Evolutionary conservation across 2,888 invertebrate species (phyloP).

Genomic region (Hirtodrosophila histrioides): DNA sequence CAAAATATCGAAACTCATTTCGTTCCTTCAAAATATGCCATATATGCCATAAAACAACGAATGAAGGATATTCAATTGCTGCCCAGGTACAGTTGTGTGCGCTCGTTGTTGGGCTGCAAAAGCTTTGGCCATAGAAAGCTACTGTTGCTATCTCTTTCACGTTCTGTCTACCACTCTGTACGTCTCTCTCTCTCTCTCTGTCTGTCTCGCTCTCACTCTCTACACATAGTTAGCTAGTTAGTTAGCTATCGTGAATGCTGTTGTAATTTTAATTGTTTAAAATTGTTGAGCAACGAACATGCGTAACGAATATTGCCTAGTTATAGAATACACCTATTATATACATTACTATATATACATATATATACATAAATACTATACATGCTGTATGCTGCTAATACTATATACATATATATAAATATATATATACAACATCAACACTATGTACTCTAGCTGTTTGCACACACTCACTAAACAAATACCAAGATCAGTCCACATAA

Average conservation of each 20-base stretch:
- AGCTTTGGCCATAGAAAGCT: constrained; percentile 17
- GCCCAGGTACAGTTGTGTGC: constrained; percentile 55
- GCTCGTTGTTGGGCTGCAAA: constrained; percentile 42
- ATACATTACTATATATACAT: constrained; percentile 39
- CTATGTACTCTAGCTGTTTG: constrained; percentile 60
- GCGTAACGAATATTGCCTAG: constrained; percentile 75
- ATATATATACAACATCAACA: constrained; percentile 44
- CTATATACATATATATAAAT: constrained; percentile 29
- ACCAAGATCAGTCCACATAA: constrained; percentile 20
- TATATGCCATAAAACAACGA: constrained; percentile 28
- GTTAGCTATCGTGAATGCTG: constrained; percentile 72
- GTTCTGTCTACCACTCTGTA: constrained; percentile 20
- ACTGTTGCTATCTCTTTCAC: constrained; percentile 23
- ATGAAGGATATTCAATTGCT: constrained; percentile 6
- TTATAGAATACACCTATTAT: constrained; percentile 56
- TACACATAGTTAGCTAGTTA: constrained; percentile 44
- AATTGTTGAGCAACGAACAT: constrained; percentile 71
- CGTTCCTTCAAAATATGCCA: constrained; percentile 31
- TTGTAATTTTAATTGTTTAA: constrained; percentile 64
- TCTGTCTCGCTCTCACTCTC: constrained; percentile 17
- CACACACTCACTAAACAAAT: constrained; percentile 41
- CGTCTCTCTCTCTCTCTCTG: constrained; percentile 24
- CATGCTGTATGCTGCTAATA: constrained; percentile 56
- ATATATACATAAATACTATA: constrained; percentile 45
- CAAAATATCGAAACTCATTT: constrained; percentile 7